Evolutionary conservation across 2,113 vertebrate genomes (phyloP).

Genomic region (Myotis lucifugus): DNA sequence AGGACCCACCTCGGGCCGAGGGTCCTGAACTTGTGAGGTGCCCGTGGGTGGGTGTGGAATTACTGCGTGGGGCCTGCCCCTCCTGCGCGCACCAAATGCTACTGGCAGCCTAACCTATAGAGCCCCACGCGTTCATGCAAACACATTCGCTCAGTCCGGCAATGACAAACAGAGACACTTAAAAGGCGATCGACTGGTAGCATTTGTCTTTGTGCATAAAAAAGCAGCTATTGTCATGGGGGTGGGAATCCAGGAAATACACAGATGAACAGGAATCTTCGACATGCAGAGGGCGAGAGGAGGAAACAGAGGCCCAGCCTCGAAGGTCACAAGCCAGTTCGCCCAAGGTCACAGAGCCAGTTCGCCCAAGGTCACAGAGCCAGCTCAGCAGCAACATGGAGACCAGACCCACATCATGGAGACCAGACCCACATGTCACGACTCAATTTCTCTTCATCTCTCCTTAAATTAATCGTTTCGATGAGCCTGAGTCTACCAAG

Average conservation of each 20-base stretch:
- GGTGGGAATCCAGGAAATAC: neutral
- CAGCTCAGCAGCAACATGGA: neutral
- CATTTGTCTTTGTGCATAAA: neutral
- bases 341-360: neutral
- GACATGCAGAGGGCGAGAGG: neutral
- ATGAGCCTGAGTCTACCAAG: neutral
- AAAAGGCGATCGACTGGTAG: neutral
- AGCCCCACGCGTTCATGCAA: accelerated
- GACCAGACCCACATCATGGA: neutral
- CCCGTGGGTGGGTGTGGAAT: neutral
- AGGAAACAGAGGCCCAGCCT: neutral
- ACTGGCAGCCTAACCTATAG: neutral
- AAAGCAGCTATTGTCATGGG: neutral
- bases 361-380: neutral
- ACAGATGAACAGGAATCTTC: neutral
- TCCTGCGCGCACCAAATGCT: accelerated
- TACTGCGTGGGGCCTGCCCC: neutral
- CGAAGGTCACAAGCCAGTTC: neutral
- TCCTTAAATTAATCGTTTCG: neutral
- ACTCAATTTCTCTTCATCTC: neutral
- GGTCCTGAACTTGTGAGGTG: accelerated
- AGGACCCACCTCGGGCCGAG: neutral
- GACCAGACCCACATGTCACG: neutral
- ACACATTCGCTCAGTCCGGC: neutral
- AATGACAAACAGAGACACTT: neutral